These are phyloP conservation scores for Pholis gunnellus DNA, from an alignment of 2,113 vertebrate species.

Conservation along the genomic window DNA sequence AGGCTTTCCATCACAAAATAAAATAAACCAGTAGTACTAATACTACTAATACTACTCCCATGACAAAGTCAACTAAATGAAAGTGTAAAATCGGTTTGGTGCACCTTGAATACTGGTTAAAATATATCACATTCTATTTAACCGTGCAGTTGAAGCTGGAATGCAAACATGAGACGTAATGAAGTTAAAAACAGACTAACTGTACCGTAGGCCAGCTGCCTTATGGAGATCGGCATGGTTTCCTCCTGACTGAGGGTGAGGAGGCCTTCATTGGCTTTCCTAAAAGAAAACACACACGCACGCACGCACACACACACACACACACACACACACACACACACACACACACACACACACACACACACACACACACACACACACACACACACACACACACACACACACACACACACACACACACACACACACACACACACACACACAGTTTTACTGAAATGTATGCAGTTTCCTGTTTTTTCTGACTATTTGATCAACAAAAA, in stretches of 20 bases:
- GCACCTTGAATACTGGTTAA: neutral
- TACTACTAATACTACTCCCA: neutral
- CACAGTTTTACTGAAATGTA: too few relatives aligned
- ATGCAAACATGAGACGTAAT: too few relatives aligned
- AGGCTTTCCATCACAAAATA: neutral
- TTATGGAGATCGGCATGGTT: conserved; percentile 85
- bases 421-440: too few relatives aligned
- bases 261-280: conserved; percentile 89
- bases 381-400: too few relatives aligned
- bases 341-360: too few relatives aligned
- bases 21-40: neutral
- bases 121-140: too few relatives aligned
- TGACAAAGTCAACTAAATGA: too few relatives aligned
- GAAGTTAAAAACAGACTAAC: neutral
- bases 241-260: conserved; percentile 87
- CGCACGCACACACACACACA: too few relatives aligned
- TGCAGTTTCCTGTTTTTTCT: neutral
- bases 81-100: neutral
- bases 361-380: too few relatives aligned
- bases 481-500: neutral
- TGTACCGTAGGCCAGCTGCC: conserved; percentile 88
- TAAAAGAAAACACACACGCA: conserved; percentile 59
- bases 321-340: too few relatives aligned
- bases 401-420: too few relatives aligned
- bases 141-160: too few relatives aligned